A percentile compares a stretch with the other conserved stretches of the same genome.
Conservation (phyloP, 2,888 invertebrate species). For the Limnephilus lunatus region DNA sequence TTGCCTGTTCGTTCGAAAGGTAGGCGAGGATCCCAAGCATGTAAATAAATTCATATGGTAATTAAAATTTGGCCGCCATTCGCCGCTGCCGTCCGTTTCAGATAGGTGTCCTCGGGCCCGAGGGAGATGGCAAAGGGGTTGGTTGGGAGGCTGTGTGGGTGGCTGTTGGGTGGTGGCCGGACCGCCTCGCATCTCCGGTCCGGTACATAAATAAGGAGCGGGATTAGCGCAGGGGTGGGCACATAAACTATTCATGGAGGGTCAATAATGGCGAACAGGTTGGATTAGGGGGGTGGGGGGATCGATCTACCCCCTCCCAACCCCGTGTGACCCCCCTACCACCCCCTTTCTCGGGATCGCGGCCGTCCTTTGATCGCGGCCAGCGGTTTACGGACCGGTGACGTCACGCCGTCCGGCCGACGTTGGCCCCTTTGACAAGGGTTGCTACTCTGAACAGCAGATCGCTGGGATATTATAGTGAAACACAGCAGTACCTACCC, state of each 20-base stretch:
- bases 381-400: slow-evolving; percentile 67
- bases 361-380: slow-evolving; percentile 65
- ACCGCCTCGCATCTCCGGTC: slow-evolving; percentile 40
- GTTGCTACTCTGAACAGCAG: slow-evolving; percentile 18
- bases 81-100: slow-evolving; percentile 68
- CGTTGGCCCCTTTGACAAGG: slow-evolving; percentile 49
- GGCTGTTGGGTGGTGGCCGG: slow-evolving; percentile 45
- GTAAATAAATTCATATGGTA: slow-evolving; percentile 54
- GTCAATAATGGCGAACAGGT: slow-evolving; percentile 64
- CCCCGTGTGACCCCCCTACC: slow-evolving; percentile 47
- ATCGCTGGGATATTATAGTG: slow-evolving; percentile 23
- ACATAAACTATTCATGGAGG: slow-evolving; percentile 65
- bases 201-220: slow-evolving; percentile 52
- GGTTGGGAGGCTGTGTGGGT: slow-evolving; percentile 68
- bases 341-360: slow-evolving; percentile 52
- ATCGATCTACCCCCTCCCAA: slow-evolving; percentile 63
- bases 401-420: slow-evolving; percentile 65
- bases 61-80: slow-evolving; percentile 63
- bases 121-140: slow-evolving; percentile 66
- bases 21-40: slow-evolving; percentile 23
- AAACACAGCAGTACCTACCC: slow-evolving; percentile 2
- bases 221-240: slow-evolving; percentile 63
- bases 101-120: slow-evolving; percentile 68
- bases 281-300: slow-evolving; percentile 58
- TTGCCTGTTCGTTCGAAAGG: slow-evolving; percentile 3